phyloP scores from a whole-genome alignment of 2,888 invertebrate genomes.

The Hyposoter dolosus region DNA sequence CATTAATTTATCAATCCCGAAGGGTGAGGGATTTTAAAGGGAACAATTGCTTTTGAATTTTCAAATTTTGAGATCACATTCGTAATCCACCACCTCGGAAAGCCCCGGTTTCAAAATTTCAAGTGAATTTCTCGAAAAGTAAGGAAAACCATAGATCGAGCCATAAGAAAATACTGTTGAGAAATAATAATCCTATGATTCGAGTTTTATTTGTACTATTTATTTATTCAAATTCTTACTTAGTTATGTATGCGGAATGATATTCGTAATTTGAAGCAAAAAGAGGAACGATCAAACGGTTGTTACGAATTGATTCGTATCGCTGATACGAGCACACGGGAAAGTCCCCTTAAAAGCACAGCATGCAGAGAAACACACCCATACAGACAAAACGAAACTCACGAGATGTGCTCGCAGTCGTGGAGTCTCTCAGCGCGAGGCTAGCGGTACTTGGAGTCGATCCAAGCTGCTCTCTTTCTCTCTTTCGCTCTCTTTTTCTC shows the following conservation, averaged over 20 bases:
- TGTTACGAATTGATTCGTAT: constrained; percentile 11
- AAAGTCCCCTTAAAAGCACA: constrained; percentile 57
- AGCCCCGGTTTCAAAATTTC: too few relatives aligned
- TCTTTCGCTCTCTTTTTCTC: constrained; percentile 26
- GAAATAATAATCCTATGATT: neutral
- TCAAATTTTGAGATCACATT: too few relatives aligned
- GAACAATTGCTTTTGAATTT: too few relatives aligned
- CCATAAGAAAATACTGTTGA: neutral
- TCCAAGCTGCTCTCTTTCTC: constrained; percentile 46
- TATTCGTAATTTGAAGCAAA: neutral
- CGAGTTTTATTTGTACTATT: neutral
- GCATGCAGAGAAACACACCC: constrained; percentile 32
- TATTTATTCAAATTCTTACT: constrained; percentile 1
- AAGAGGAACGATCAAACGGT: neutral
- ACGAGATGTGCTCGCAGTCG: constrained; percentile 45
- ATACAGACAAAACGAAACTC: constrained; percentile 26
- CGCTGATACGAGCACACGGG: constrained; percentile 14
- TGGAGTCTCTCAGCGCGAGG: constrained; percentile 46
- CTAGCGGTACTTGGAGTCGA: constrained; percentile 72
- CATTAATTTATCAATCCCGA: too few relatives aligned
- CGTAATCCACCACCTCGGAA: too few relatives aligned
- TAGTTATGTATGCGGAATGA: neutral
- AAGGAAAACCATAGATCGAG: neutral
- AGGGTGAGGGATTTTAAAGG: too few relatives aligned
- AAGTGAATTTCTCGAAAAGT: neutral